Evolutionary conservation across 2,797 vertebrate species (phyloP).

Genomic region (Phaenicophaeus curvirostris): DNA sequence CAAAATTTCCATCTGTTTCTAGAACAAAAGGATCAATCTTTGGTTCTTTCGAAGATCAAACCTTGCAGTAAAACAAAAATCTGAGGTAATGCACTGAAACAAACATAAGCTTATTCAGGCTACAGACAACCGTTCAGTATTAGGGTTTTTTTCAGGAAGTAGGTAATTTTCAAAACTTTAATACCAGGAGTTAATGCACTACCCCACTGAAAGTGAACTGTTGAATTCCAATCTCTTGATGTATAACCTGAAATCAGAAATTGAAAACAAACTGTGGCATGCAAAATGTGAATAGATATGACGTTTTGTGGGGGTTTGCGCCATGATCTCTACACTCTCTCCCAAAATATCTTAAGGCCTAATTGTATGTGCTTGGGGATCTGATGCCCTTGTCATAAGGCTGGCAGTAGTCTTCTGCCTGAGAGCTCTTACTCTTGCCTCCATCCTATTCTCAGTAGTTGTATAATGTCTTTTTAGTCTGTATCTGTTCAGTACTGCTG

Average conservation of each 20-base stretch:
- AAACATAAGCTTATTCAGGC: neutral
- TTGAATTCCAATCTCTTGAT: neutral
- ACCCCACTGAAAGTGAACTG: neutral
- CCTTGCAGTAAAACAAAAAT: neutral
- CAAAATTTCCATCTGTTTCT: conserved; percentile 1
- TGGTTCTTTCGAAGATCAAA: neutral
- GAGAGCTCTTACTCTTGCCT: neutral
- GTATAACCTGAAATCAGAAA: neutral
- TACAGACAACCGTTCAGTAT: neutral
- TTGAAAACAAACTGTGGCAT: neutral
- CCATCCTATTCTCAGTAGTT: neutral
- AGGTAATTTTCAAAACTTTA: neutral
- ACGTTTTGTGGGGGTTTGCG: neutral
- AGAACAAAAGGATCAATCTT: neutral
- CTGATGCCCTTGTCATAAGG: neutral
- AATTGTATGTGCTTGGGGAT: neutral
- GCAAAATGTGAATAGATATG: neutral
- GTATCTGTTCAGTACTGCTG: neutral
- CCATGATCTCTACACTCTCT: neutral
- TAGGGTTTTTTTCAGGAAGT: neutral
- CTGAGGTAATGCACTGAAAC: neutral
- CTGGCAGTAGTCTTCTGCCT: neutral
- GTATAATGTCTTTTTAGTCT: neutral
- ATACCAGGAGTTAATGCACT: neutral
- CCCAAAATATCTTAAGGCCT: neutral